Percentiles rank a stretch among this genome's conserved stretches.
These are phyloP conservation scores for Geotrupes spiniger DNA, from an alignment of 2,888 invertebrate species.

Conservation along the genomic window DNA sequence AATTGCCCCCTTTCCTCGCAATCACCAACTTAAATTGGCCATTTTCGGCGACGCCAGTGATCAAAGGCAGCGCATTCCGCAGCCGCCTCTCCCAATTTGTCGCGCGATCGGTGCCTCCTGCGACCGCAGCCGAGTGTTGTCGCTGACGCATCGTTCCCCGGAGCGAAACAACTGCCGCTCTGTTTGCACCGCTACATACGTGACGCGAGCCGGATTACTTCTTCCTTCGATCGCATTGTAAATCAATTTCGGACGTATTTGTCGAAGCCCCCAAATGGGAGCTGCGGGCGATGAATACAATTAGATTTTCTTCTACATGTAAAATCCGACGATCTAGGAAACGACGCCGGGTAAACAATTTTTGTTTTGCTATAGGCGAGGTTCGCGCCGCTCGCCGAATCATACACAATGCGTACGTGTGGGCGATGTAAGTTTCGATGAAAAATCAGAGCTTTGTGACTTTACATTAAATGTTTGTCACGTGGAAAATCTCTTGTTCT, in stretches of 20 bases:
- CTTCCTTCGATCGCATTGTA: conserved; percentile 5
- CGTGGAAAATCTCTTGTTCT: too few species aligned
- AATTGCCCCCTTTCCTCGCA: neutral
- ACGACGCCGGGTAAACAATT: neutral
- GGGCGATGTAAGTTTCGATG: too few species aligned
- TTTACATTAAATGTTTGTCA: too few species aligned
- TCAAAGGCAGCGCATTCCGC: conserved; percentile 1
- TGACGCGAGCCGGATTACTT: neutral
- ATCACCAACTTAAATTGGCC: conserved; percentile 1
- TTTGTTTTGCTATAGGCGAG: neutral
- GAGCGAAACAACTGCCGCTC: neutral
- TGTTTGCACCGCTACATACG: conserved; percentile 1
- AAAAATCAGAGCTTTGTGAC: too few species aligned
- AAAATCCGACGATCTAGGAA: neutral
- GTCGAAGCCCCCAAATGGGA: neutral
- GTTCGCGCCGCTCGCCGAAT: too few species aligned
- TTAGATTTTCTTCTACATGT: neutral
- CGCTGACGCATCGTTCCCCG: conserved; percentile 3
- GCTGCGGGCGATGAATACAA: neutral
- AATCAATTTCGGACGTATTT: conserved; percentile 3
- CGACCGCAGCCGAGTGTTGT: neutral
- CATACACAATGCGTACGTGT: too few species aligned
- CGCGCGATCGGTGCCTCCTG: neutral
- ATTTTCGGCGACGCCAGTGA: neutral
- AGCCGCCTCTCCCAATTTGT: conserved; percentile 4